A percentile compares a stretch with the other conserved stretches of the same genome.
These are phyloP conservation scores for Drosophila quinaria DNA, from an alignment of 2,888 invertebrate species.

Conservation along the genomic window DNA sequence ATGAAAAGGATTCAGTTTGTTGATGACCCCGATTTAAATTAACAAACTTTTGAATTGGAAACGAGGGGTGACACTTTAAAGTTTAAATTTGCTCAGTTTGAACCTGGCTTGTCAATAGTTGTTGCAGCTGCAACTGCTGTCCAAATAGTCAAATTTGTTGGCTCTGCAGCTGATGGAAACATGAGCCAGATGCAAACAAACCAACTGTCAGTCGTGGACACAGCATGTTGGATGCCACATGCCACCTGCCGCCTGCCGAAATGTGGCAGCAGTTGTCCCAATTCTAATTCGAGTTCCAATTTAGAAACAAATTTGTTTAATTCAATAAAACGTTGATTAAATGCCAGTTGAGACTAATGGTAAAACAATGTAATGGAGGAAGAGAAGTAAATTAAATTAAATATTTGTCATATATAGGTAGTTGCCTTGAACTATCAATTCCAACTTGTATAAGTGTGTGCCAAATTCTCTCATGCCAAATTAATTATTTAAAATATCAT, in stretches of 20 bases:
- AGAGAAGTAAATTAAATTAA: slow-evolving; percentile 29
- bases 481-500: slow-evolving; percentile 45
- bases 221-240: slow-evolving; percentile 15
- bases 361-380: slow-evolving; percentile 3
- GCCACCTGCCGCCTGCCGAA: slow-evolving; percentile 29
- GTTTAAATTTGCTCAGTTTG: slow-evolving; percentile 62
- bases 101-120: slow-evolving; percentile 36
- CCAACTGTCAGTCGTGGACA: slow-evolving; percentile 4
- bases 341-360: slow-evolving; percentile 38
- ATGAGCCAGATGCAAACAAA: slow-evolving; percentile 38
- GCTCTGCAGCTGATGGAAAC: slow-evolving; percentile 35
- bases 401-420: slow-evolving; percentile 23
- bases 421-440: background rate
- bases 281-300: slow-evolving; percentile 38
- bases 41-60: slow-evolving; percentile 24
- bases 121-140: slow-evolving; percentile 29
- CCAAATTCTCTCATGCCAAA: slow-evolving; percentile 22
- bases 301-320: slow-evolving; percentile 71
- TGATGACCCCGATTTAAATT: slow-evolving; percentile 23
- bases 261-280: slow-evolving; percentile 33
- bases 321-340: slow-evolving; percentile 71
- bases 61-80: slow-evolving; percentile 31
- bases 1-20: background rate
- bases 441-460: slow-evolving; percentile 5
- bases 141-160: slow-evolving; percentile 52